Conservation (phyloP, 53 echinoderm and acorn worm genomes). For the Arbacia lixula region DNA sequence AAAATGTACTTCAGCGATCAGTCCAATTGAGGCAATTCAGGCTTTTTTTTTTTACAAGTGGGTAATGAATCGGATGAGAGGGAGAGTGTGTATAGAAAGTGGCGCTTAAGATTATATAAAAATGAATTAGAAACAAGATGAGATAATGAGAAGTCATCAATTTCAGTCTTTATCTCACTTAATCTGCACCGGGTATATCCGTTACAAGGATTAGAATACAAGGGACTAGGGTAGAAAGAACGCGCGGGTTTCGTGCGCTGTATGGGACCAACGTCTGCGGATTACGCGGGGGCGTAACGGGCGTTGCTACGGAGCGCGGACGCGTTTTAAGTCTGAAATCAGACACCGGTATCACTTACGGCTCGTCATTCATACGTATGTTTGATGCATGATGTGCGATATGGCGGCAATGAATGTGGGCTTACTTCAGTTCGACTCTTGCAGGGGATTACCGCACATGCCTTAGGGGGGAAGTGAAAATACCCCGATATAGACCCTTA, state of each 20-base stretch:
- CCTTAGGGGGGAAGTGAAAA: slow-evolving; percentile 12
- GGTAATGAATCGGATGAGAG: background rate
- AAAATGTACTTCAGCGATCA: no score
- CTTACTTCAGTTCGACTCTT: slow-evolving; percentile 4
- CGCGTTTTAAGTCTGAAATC: slow-evolving; percentile 39
- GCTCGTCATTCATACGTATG: background rate
- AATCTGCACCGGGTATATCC: slow-evolving; percentile 16
- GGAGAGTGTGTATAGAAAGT: background rate
- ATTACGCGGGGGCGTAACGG: slow-evolving; percentile 30
- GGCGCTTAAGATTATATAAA: background rate
- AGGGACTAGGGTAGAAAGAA: slow-evolving; percentile 35
- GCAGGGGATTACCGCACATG: background rate
- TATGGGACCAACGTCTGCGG: slow-evolving; percentile 17
- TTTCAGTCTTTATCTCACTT: slow-evolving; percentile 27
- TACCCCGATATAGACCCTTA: no score
- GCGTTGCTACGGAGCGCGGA: slow-evolving; percentile 39
- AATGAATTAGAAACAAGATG: slow-evolving; percentile 15
- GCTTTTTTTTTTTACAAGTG: background rate
- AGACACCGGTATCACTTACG: slow-evolving; percentile 46
- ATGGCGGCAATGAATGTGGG: slow-evolving; percentile 9
- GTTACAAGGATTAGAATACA: slow-evolving; percentile 35
- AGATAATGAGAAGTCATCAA: background rate
- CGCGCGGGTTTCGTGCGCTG: background rate
- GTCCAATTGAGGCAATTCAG: no score
- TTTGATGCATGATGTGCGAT: slow-evolving; percentile 36